These are phyloP conservation scores for Masticophis lateralis DNA, from an alignment of 2,797 vertebrate species.

Conservation along the genomic window DNA sequence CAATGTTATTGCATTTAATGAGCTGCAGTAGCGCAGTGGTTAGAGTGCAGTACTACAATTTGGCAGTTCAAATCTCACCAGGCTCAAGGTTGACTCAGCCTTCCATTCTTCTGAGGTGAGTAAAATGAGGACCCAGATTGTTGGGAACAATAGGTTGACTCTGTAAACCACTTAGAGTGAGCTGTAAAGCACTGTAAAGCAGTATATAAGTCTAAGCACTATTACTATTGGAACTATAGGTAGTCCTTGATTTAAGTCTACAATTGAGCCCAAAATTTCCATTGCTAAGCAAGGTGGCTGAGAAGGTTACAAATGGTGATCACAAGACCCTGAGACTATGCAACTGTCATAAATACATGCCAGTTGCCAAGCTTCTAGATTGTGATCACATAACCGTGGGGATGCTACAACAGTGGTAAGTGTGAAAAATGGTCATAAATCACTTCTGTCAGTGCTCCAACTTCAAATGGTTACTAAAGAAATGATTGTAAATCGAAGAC, in stretches of 20 bases:
- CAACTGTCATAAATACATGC: neutral
- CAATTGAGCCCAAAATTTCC: neutral
- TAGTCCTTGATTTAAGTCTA: neutral
- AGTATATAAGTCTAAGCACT: too few relatives aligned
- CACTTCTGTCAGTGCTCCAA: neutral
- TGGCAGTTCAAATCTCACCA: too few relatives aligned
- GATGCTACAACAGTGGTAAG: neutral
- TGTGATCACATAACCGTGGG: too few relatives aligned
- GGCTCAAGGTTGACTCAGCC: too few relatives aligned
- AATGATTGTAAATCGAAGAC: neutral
- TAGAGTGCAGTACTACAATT: too few relatives aligned
- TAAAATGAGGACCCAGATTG: too few relatives aligned
- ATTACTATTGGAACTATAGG: neutral
- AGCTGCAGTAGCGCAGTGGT: too few relatives aligned
- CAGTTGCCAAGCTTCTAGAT: neutral
- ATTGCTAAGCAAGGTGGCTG: neutral
- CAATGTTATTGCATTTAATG: neutral
- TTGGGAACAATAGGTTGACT: too few relatives aligned
- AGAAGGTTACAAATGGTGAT: neutral
- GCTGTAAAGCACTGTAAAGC: too few relatives aligned
- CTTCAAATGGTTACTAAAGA: neutral
- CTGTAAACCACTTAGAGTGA: too few relatives aligned
- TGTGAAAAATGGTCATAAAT: neutral
- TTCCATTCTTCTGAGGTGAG: too few relatives aligned
- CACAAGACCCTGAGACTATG: neutral